phyloP scores from a whole-genome alignment of 2,113 vertebrate species.

The Tetrao urogallus region DNA sequence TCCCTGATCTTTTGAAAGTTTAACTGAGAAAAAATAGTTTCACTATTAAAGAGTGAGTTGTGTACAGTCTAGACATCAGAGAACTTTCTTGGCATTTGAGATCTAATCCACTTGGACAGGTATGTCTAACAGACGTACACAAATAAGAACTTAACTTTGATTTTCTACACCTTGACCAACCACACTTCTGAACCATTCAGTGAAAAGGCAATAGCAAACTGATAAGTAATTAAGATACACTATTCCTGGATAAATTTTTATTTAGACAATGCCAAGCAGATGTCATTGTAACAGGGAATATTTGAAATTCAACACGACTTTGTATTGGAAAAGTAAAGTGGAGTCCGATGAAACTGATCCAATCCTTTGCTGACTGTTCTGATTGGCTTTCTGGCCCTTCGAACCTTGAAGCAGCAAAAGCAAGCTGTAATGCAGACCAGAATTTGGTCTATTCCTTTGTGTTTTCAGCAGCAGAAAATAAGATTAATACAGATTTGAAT shows the following conservation, averaged over 20 bases:
- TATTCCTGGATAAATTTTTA: background rate
- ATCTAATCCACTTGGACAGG: background rate
- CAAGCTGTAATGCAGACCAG: constrained; percentile 2
- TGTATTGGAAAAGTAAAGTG: background rate
- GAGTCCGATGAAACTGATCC: background rate
- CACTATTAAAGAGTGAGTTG: background rate
- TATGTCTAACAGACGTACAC: background rate
- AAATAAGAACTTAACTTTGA: background rate
- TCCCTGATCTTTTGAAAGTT: background rate
- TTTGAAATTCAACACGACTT: background rate
- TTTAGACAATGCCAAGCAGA: constrained; percentile 4
- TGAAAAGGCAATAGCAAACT: background rate
- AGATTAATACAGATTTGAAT: constrained; percentile 16
- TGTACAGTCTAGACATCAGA: background rate
- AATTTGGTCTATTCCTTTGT: background rate
- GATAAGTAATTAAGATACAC: background rate
- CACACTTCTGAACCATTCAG: background rate
- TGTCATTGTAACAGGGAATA: background rate
- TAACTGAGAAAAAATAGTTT: background rate
- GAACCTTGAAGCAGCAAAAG: background rate
- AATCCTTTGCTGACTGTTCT: background rate
- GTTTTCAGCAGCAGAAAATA: constrained; percentile 40
- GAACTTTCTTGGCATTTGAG: background rate
- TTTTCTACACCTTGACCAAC: background rate
- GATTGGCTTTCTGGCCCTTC: constrained; percentile 4